Base-by-base conservation (phyloP, 2,888 invertebrate species). In the Craniophora ligustri region DNA sequence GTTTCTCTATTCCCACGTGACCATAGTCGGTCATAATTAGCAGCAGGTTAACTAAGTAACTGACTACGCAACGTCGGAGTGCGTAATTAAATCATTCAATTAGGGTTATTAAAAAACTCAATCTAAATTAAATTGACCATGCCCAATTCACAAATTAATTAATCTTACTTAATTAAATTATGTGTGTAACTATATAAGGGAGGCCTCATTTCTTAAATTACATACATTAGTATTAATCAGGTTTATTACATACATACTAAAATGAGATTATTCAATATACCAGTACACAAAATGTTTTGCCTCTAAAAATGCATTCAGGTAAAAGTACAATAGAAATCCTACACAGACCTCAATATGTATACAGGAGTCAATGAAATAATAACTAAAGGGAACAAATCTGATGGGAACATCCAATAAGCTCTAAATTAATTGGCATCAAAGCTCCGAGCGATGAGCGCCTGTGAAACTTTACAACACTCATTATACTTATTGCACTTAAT, bases 11-110 rank as follows among this genome's bases (percentile, higher is more conserved):
- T 72, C 70, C 70, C 72, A 45, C 41, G 57, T 26, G 66, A 40
- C 35, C 46, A 55, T 45, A 64, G 64, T 60, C 64, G 54, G 60
- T 34, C 51, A 60, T 72, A 72, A 70, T 72, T 72, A 71, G 51
- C 38, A 2, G 44, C 40, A 35, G 40, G 61, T 69, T 72, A 65
- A 61, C 40, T 59, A 67, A 72, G 50, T 67, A 61, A 57, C 46
- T 49, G 47, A 59, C 64, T 57, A 53, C 66, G 56, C 69, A 66
- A 60, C 64, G 56, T 62, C 60, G 56, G 42, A 63, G 60, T 60
- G 48, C 59, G 68, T 79, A 75, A 83, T 81, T 81, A 79, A 78
- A 76, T 78, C 75, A 65, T 46, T 77, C 82, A 82, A 83, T 82
- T 82, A 79, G 62, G 57, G 72, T 72, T 81, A 79, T 79, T 81